A percentile compares a stretch with the other conserved stretches of the same genome.
phyloP scores from a whole-genome alignment of 2,113 vertebrate genomes.

The Phrynosoma platyrhinos region DNA sequence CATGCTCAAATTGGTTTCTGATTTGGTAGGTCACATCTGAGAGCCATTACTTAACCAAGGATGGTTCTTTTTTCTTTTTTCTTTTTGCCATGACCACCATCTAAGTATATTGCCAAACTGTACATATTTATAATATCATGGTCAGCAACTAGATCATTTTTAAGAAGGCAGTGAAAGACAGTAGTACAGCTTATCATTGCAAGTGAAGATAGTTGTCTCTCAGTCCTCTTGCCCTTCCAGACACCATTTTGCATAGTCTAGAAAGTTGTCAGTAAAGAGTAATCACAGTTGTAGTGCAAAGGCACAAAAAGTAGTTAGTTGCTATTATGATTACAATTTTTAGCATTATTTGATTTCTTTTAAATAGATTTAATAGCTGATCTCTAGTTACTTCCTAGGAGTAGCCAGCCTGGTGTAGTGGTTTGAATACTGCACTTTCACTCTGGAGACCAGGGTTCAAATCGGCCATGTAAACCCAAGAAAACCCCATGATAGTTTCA shows the following conservation, averaged over 20 bases:
- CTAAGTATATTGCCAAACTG: background rate
- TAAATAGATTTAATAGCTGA: background rate
- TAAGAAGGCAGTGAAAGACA: background rate
- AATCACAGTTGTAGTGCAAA: background rate
- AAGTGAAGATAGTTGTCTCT: no score
- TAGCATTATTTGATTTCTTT: background rate
- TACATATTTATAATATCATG: background rate
- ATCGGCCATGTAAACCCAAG: no score
- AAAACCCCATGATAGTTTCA: no score
- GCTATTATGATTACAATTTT: background rate
- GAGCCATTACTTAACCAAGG: background rate
- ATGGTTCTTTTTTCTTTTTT: background rate
- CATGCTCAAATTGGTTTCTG: background rate
- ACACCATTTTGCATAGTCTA: background rate
- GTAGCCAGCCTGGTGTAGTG: no score
- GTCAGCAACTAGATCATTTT: background rate
- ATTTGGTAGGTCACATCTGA: accelerated
- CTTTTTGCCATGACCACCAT: conserved; percentile 17
- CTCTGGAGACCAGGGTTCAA: no score
- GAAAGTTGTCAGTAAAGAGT: background rate
- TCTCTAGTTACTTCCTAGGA: background rate
- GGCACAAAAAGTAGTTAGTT: background rate
- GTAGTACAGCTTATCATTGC: background rate
- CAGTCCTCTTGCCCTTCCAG: background rate
- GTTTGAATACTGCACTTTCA: no score